Evolutionary conservation across 92 coral and sea anemone species (phyloP), one percentile per base, ranked within the genome.

Genomic region (Phenganax stokvisi): DNA sequence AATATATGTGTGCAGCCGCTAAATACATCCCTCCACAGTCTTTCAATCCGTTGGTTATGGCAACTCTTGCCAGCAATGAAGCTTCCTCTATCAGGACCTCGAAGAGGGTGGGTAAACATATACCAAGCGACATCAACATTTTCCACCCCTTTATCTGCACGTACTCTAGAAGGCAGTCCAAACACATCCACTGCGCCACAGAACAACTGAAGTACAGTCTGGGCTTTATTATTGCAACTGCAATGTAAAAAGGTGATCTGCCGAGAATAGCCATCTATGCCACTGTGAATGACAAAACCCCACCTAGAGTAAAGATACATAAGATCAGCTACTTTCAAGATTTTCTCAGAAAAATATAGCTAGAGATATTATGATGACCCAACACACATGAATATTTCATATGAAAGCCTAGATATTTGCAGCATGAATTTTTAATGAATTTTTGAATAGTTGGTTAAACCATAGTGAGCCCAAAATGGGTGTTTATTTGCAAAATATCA

Each of bases 221-320:
- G 53, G 55, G 92, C 92, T 78, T 81, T 81, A 71, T 84, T 89
- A 85, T 89, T 77, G 17, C 85, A 69, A 30, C 74, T 77, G 53
- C 91, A 89, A n/a, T 51, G 10, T 11, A 88, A 86, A 72, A 76
- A 89, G 27, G 69, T 86, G 57, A 86, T 84, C 70, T 80, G 84
- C 11, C 89, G 13, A 0, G 89, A 89, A 77, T 86, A 89, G 0
- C 92, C 89, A 67, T 89, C 92, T 3, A 89, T 86, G 7, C 74
- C 87, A 12, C 89, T 89, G 58, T 89, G 91, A 51, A 86, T 80
- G n/a, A 86, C 92, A 71, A 89, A 89, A 0, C 89, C 88, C 92
- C 92, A 89, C 15, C 92, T 86, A 60, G 10, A 68, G 28, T 13
- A 61, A 15, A 61, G 25, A 12, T 15, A 61, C 7, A 15, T 27